phyloP scores from a whole-genome alignment of 2,797 vertebrate genomes.

The Buceros bicornis region DNA sequence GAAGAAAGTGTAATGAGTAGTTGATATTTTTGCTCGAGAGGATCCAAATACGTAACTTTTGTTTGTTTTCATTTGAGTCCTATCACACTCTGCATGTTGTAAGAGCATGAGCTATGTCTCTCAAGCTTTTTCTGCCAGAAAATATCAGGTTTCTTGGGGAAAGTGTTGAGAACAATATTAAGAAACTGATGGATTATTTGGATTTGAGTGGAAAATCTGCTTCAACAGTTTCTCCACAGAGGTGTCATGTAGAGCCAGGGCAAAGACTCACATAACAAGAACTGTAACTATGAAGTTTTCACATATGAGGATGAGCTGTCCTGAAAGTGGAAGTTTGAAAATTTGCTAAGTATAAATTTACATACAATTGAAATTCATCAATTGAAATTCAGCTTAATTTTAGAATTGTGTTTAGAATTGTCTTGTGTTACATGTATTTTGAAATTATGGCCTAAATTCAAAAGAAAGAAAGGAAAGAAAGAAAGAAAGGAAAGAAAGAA shows the following conservation, averaged over 20 bases:
- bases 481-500: no score
- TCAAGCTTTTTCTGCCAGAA: background rate
- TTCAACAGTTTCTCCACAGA: background rate
- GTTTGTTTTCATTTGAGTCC: background rate
- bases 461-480: background rate
- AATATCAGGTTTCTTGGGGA: background rate
- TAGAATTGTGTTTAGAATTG: background rate
- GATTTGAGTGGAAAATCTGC: background rate
- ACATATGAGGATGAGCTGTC: background rate
- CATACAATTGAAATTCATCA: background rate
- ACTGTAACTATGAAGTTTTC: background rate
- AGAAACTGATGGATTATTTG: background rate
- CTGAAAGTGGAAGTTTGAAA: background rate
- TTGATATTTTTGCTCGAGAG: background rate
- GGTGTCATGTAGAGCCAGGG: background rate
- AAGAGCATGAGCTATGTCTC: background rate
- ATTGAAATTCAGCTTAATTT: background rate
- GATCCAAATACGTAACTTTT: background rate
- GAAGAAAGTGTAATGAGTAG: background rate
- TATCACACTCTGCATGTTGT: fast-evolving
- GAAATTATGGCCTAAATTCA: background rate
- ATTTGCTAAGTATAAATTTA: background rate
- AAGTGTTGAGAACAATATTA: background rate
- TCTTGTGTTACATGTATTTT: background rate
- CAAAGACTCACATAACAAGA: background rate